Percentiles rank a stretch among this genome's conserved stretches.
Evolutionary conservation across 2,888 invertebrate species (phyloP).

Genomic region (Sylvicola fuscatus): DNA sequence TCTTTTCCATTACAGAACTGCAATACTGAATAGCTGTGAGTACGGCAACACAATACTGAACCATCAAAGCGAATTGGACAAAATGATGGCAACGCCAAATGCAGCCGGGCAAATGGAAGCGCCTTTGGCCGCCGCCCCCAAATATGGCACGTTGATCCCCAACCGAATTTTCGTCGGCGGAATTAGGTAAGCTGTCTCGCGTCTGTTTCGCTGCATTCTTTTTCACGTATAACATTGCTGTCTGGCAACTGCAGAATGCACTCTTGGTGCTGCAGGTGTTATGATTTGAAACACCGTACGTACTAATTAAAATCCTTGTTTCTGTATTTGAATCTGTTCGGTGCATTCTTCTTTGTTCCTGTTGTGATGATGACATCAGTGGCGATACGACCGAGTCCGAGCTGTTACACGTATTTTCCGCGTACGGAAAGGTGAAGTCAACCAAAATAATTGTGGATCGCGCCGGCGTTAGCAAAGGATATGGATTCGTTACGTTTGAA

Average conservation of each 20-base stretch:
- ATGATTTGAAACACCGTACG: too few species aligned
- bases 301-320: too few species aligned
- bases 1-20: too few species aligned
- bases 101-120: slow-evolving; percentile 17
- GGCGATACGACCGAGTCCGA: slow-evolving; percentile 85
- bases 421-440: slow-evolving; percentile 73
- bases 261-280: too few species aligned
- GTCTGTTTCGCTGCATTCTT: too few species aligned
- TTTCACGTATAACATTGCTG: too few species aligned
- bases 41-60: too few species aligned
- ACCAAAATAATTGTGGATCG: slow-evolving; percentile 90
- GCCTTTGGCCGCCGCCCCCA: slow-evolving; percentile 28
- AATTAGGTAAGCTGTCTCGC: slow-evolving; percentile 35
- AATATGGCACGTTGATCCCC: slow-evolving; percentile 70
- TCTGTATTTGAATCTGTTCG: neutral
- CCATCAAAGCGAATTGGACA: too few species aligned
- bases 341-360: neutral
- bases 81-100: slow-evolving; percentile 8
- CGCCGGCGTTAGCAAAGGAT: slow-evolving; percentile 74
- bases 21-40: too few species aligned
- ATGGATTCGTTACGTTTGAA: slow-evolving; percentile 65
- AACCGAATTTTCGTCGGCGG: slow-evolving; percentile 94
- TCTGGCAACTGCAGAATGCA: too few species aligned
- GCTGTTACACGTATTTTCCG: slow-evolving; percentile 75
- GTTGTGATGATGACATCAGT: slow-evolving; percentile 10